Conservation (phyloP, 2,888 invertebrate species). For the Beris chalybata region DNA sequence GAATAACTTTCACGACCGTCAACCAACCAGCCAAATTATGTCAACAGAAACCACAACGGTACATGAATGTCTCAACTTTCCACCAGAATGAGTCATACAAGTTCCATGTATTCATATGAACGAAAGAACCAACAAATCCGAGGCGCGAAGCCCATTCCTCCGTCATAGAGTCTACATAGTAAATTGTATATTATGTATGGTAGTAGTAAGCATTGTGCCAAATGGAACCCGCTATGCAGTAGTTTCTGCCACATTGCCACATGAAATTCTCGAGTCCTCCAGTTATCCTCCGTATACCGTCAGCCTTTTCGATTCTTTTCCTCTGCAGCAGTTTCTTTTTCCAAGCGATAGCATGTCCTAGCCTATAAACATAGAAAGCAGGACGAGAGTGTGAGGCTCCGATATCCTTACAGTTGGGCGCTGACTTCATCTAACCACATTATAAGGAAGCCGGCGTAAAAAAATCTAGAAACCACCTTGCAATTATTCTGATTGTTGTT, state of each 20-base stretch:
- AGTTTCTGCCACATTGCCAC: conserved; percentile 5
- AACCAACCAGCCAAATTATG: conserved; percentile 21
- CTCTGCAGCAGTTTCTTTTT: conserved; percentile 6
- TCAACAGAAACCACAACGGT: conserved; percentile 19
- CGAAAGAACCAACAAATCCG: not conserved
- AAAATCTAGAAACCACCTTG: too few species aligned
- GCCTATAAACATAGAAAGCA: conserved; percentile 10
- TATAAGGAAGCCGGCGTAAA: too few species aligned
- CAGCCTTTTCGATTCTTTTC: not conserved
- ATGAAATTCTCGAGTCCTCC: conserved; percentile 8
- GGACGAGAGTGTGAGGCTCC: too few species aligned
- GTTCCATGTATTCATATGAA: not conserved
- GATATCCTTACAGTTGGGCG: too few species aligned
- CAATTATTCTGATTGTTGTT: conserved; percentile 2
- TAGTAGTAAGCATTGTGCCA: conserved; percentile 9
- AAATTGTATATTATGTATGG: too few species aligned
- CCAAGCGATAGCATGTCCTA: conserved; percentile 19
- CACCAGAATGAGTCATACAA: conserved; percentile 19
- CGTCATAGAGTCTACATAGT: too few species aligned
- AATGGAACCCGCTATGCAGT: conserved; percentile 24
- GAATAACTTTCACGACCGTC: conserved; percentile 5
- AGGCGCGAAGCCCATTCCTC: not conserved
- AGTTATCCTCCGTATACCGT: not conserved
- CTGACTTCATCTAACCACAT: too few species aligned
- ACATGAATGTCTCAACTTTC: conserved; percentile 26